Base-by-base conservation (phyloP, 2,797 vertebrate genomes). In the Falco peregrinus region DNA sequence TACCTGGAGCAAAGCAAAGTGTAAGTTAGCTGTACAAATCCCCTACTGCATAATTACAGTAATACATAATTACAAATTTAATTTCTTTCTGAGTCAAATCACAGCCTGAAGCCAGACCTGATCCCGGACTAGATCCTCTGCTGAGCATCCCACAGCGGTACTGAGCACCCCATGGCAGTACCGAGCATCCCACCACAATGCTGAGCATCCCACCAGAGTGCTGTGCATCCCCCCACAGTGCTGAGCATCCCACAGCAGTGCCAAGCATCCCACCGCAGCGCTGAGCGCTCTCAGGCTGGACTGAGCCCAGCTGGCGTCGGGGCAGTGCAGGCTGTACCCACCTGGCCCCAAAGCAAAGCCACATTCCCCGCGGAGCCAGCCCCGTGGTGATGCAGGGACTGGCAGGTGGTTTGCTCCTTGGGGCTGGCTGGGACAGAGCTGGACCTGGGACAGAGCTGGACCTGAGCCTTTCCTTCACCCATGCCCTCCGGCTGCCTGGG, bases 341-440 rank as follows among this genome's bases (percentile, higher is more conserved):
- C 29, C 39, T n/a, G 35, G 17, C 26, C 57, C 19, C 14, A 4
- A 11, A 61, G 69, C 4, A 0, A 56, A 61, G 9, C 18, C n/a
- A 1, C 5, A 1, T 35, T 68, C 14, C n/a, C 16, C 5, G 1
- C 11, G 2, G 48, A 63, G 65, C 60, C 9, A 7, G 8, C 39
- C 59, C 56, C 11, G 6, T 3, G 67, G 43, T 9, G 19, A 26
- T 12, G 22, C 43, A 53, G 56, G 61, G 11, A 26, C 35, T 14
- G 2, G 20, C 25, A 63, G 48, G 29, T 53, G 50, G 0, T 47
- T 48, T 24, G 28, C 51, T 50, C 39, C 63, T 11, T 31, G 45
- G 39, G 7, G 21, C 73, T 68, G 71, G 8, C 48, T 5, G 1
- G 28, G 21, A 28, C 64, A 69, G 39, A 47, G n/a, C 24, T 45